These are phyloP conservation scores for Miniopterus natalensis DNA, from an alignment of 2,113 vertebrate species.

Conservation along the genomic window DNA sequence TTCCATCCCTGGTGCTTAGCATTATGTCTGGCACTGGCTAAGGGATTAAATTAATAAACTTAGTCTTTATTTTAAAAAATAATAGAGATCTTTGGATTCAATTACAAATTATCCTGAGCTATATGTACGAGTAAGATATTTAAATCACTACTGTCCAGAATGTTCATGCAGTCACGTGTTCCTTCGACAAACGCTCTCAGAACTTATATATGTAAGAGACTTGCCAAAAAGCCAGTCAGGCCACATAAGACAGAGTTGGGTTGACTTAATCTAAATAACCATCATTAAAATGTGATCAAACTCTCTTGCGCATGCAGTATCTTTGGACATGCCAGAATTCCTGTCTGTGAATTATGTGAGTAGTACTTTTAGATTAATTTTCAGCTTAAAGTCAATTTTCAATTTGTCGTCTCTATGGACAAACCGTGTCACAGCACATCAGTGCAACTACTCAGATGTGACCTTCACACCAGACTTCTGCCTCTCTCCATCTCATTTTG, in stretches of 20 bases:
- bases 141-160: neutral
- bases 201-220: neutral
- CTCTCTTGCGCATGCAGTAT: neutral
- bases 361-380: conserved; percentile 30
- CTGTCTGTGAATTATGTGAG: neutral
- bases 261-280: neutral
- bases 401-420: neutral
- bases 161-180: neutral
- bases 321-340: neutral
- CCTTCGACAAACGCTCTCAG: neutral
- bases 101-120: conserved; percentile 4
- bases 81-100: neutral
- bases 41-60: conserved; percentile 18
- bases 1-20: conserved; percentile 32
- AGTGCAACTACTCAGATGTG: neutral
- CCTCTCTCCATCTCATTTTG: neutral
- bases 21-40: neutral
- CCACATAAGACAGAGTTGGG: neutral
- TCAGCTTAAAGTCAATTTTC: conserved; percentile 9
- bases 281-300: neutral
- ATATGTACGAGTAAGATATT: neutral
- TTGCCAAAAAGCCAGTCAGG: neutral
- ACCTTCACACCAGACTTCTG: neutral
- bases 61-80: neutral
- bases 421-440: neutral